These are phyloP conservation scores for Chelonus insularis DNA, from an alignment of 1,140 invertebrate species.

Conservation along the genomic window DNA sequence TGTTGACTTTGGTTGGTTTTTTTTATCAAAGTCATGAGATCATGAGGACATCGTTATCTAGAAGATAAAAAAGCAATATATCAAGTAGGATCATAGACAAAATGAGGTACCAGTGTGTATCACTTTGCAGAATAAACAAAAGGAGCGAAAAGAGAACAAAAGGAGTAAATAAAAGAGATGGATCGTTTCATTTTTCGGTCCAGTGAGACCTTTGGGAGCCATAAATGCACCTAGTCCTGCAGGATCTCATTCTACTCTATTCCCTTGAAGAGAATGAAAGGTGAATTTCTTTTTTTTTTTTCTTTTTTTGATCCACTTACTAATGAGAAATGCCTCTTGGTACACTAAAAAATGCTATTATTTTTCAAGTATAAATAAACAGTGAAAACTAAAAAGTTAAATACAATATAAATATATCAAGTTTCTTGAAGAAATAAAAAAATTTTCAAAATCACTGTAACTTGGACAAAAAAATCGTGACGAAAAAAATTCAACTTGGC, in stretches of 20 bases:
- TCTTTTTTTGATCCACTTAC: not conserved
- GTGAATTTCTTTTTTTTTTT: not conserved
- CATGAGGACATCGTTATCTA: too few species aligned
- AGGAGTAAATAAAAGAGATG: not conserved
- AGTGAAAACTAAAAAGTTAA: too few species aligned
- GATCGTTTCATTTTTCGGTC: slow-evolving; percentile 23
- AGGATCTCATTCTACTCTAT: slow-evolving; percentile 8
- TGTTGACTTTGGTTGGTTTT: too few species aligned
- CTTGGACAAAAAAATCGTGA: not conserved
- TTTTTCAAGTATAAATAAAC: too few species aligned
- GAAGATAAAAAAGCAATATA: too few species aligned
- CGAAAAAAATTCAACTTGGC: slow-evolving; percentile 13
- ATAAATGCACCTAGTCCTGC: slow-evolving; percentile 24
- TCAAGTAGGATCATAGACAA: not conserved
- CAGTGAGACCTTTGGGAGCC: not conserved
- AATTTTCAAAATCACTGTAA: not conserved
- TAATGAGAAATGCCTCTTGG: slow-evolving; percentile 28
- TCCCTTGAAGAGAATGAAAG: not conserved
- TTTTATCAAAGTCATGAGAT: too few species aligned
- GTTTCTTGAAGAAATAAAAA: not conserved
- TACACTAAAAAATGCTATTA: too few species aligned
- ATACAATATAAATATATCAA: too few species aligned
- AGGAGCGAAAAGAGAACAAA: not conserved
- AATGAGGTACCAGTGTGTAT: not conserved
- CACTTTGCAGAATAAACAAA: not conserved